phyloP scores from a whole-genome alignment of 2,797 vertebrate genomes.

The Heteromormyrus szaboi region DNA sequence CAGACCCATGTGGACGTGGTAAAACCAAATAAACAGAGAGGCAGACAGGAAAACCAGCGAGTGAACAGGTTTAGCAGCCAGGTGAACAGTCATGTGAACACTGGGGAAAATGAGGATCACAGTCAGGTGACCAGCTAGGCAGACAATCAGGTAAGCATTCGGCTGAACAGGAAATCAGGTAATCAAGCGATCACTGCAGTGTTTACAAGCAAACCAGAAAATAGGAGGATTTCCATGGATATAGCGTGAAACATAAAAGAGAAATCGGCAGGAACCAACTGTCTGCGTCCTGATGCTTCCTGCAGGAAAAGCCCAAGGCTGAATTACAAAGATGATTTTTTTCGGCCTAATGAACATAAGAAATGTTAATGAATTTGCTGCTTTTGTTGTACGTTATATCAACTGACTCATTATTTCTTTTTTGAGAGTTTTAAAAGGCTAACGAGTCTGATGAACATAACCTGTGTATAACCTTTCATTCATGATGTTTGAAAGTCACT shows the following conservation, averaged over 20 bases:
- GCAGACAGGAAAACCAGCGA: not conserved
- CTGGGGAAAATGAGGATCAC: not conserved
- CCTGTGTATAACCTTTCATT: not conserved
- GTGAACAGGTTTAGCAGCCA: not conserved
- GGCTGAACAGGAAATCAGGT: not conserved
- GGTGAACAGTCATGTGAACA: not conserved
- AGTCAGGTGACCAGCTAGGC: not conserved
- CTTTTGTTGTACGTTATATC: not conserved
- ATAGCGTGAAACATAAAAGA: not conserved
- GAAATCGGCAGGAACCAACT: not conserved
- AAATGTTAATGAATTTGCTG: not conserved
- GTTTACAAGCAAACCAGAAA: not conserved
- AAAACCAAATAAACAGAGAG: not conserved
- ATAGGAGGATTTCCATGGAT: not conserved
- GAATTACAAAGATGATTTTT: not conserved
- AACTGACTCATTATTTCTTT: not conserved
- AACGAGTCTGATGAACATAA: not conserved
- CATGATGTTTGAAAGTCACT: slow-evolving; percentile 8
- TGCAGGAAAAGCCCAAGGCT: not conserved
- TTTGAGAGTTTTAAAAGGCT: not conserved
- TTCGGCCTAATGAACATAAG: not conserved
- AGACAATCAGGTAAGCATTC: not conserved
- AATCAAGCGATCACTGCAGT: not conserved
- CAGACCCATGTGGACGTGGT: not conserved
- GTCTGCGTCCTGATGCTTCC: not conserved